Percentiles rank a stretch among this genome's conserved stretches.
Evolutionary conservation across 2,797 vertebrate species (phyloP).

Genomic region (Emydoidea blandingii): DNA sequence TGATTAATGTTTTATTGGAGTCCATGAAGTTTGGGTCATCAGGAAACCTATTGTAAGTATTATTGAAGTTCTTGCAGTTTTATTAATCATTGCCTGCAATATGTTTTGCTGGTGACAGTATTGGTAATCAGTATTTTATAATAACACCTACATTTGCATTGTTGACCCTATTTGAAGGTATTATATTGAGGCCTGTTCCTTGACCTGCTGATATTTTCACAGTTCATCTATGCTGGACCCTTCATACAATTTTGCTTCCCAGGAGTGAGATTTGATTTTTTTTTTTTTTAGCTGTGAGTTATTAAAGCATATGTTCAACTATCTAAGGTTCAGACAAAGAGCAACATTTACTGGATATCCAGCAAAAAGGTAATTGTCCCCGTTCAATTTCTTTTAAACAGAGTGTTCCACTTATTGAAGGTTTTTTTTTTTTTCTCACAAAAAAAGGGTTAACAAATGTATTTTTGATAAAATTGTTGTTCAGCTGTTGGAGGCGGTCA

Average conservation of each 20-base stretch:
- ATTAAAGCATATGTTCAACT: neutral
- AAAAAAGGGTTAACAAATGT: neutral
- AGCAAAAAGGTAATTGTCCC: neutral
- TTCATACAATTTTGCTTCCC: neutral
- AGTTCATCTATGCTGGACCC: neutral
- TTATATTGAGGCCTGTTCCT: neutral
- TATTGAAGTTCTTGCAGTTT: conserved; percentile 50
- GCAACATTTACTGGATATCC: neutral
- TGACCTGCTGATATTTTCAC: neutral
- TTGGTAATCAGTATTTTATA: conserved; percentile 23
- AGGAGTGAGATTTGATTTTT: neutral
- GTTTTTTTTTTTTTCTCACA: neutral
- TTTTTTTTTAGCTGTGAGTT: conserved; percentile 36
- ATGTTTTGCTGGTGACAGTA: conserved; percentile 3
- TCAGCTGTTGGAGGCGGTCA: neutral
- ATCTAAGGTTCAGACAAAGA: neutral
- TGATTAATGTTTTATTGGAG: conserved; percentile 12
- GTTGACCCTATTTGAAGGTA: neutral
- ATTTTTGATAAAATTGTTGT: neutral
- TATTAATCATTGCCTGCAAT: conserved; percentile 9
- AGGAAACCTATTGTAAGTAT: conserved; percentile 35
- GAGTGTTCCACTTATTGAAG: neutral
- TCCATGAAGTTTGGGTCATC: conserved; percentile 12
- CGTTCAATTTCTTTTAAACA: neutral
- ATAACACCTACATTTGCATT: neutral